Conservation (phyloP, 2,888 invertebrate species). For the Drosophila lutescens region DNA sequence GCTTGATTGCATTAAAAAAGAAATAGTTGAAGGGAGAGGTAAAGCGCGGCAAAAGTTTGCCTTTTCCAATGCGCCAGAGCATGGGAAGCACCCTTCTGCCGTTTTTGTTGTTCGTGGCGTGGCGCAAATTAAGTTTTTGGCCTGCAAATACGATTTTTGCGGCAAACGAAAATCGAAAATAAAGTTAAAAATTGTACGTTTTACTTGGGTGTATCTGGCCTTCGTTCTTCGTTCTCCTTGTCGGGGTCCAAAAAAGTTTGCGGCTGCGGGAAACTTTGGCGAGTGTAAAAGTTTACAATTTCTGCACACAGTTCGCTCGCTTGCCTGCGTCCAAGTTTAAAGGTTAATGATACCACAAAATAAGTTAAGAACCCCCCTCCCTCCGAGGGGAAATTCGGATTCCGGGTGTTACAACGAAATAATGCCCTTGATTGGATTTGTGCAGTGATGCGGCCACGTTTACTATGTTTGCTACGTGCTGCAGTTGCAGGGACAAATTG, state of each 20-base stretch:
- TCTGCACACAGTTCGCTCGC: conserved; percentile 48
- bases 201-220: conserved; percentile 43
- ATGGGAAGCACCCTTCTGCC: conserved; percentile 5
- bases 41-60: conserved; percentile 58
- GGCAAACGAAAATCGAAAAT: conserved; percentile 78
- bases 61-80: conserved; percentile 14
- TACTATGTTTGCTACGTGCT: conserved; percentile 43
- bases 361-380: conserved; percentile 63
- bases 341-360: conserved; percentile 78
- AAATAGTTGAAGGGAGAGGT: conserved; percentile 14
- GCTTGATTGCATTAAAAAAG: conserved; percentile 75
- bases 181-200: conserved; percentile 76
- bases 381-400: background rate
- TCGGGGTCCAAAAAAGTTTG: conserved; percentile 56
- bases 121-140: conserved; percentile 74
- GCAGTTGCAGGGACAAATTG: conserved; percentile 38
- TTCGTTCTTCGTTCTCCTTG: conserved; percentile 7
- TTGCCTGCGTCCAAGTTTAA: conserved; percentile 65
- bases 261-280: conserved; percentile 54
- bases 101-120: conserved; percentile 27
- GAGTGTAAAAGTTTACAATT: conserved; percentile 75
- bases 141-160: conserved; percentile 76
- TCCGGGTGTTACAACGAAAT: conserved; percentile 45
- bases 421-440: conserved; percentile 73
- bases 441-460: conserved; percentile 50